phyloP scores from a whole-genome alignment of 2,797 vertebrate genomes.

The Pyrocephalus nanus region DNA sequence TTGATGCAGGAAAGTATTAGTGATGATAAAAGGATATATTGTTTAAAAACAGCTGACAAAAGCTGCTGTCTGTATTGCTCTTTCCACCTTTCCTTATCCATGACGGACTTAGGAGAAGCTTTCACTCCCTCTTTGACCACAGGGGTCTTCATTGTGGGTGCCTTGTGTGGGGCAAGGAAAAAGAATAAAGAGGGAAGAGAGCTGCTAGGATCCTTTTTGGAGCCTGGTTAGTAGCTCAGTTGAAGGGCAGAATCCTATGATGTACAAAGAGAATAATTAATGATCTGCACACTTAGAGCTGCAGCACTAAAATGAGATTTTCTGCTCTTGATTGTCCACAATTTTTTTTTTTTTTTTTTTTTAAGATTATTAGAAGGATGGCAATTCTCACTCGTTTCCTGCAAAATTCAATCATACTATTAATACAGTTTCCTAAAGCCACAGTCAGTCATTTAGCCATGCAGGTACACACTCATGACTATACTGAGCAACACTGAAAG shows the following conservation, averaged over 20 bases:
- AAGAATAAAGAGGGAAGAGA: not conserved
- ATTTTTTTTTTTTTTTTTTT: not conserved
- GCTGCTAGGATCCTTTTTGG: not conserved
- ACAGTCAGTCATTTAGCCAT: not conserved
- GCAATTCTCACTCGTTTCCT: not conserved
- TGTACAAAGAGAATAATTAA: not conserved
- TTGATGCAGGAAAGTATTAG: not conserved
- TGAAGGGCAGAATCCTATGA: not conserved
- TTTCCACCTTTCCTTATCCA: not conserved
- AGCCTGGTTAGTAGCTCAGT: not conserved
- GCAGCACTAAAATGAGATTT: not conserved
- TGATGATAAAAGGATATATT: constrained; percentile 24
- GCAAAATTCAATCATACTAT: not conserved
- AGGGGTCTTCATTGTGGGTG: not conserved
- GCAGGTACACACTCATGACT: rapidly evolving
- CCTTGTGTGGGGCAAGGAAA: not conserved
- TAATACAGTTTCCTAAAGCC: not conserved
- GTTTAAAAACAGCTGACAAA: constrained; percentile 28
- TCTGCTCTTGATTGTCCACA: not conserved
- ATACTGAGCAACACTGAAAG: not conserved
- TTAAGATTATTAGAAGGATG: not conserved
- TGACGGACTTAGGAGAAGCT: not conserved
- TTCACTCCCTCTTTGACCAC: not conserved
- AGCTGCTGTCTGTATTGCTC: not conserved
- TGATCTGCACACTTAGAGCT: not conserved